These are phyloP conservation scores for Tribolium freemani DNA, from an alignment of 2,888 invertebrate genomes.

Conservation along the genomic window DNA sequence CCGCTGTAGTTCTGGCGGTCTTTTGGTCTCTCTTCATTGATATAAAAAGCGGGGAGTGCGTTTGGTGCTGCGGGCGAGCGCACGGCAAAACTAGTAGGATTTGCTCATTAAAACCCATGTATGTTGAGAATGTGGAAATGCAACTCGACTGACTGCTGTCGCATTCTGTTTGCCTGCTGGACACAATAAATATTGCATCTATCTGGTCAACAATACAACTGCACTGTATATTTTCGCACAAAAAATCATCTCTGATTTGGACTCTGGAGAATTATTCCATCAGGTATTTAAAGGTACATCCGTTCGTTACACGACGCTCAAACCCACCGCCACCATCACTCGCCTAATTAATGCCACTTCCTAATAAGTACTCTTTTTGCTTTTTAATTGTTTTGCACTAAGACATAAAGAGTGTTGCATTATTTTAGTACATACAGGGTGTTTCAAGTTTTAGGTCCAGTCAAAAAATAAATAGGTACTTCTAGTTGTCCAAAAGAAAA, in stretches of 20 bases:
- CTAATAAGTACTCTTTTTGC: too few relatives aligned
- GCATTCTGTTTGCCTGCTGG: slow-evolving; percentile 67
- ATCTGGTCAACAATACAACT: slow-evolving; percentile 66
- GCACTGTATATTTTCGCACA: slow-evolving; percentile 64
- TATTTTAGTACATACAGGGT: too few relatives aligned
- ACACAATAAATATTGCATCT: slow-evolving; percentile 67
- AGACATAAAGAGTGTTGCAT: too few relatives aligned
- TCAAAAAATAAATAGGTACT: too few relatives aligned
- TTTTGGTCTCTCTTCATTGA: slow-evolving; percentile 59
- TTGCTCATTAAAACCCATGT: slow-evolving; percentile 68
- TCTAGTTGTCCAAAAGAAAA: too few relatives aligned
- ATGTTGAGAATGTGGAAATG: slow-evolving; percentile 68
- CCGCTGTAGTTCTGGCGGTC: slow-evolving; percentile 52
- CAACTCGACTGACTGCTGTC: slow-evolving; percentile 65
- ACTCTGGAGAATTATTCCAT: slow-evolving; percentile 63
- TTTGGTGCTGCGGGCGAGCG: slow-evolving; percentile 51
- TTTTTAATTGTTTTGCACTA: too few relatives aligned
- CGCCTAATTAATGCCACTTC: slow-evolving; percentile 64
- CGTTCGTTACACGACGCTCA: slow-evolving; percentile 60
- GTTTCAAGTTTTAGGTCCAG: too few relatives aligned
- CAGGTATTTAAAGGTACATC: slow-evolving; percentile 62
- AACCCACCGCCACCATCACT: slow-evolving; percentile 48
- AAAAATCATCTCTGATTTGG: slow-evolving; percentile 65
- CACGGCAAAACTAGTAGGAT: slow-evolving; percentile 56
- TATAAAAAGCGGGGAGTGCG: slow-evolving; percentile 62